Evolutionary conservation across 2,113 vertebrate genomes (phyloP).

Genomic region (Talpa occidentalis): DNA sequence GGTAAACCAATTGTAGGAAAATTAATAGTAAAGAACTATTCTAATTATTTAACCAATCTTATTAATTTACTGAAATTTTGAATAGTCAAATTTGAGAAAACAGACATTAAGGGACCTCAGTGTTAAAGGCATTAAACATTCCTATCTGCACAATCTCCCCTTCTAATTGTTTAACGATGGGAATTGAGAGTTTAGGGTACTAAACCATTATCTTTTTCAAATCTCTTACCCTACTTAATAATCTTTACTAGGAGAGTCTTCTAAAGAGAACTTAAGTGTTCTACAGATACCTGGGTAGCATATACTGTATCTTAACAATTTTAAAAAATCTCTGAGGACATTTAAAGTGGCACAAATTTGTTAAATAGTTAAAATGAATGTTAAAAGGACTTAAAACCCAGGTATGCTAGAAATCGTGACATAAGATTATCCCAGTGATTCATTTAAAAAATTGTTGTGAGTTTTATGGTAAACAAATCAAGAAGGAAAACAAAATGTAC

Average conservation of each 20-base stretch:
- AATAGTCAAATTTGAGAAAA: slow-evolving; percentile 16
- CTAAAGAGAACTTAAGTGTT: background rate
- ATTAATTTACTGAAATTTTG: slow-evolving; percentile 47
- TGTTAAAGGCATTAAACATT: slow-evolving; percentile 3
- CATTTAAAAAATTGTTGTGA: slow-evolving; percentile 21
- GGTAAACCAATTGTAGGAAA: slow-evolving; percentile 8
- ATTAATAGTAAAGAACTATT: slow-evolving; percentile 9
- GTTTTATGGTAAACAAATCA: slow-evolving; percentile 13
- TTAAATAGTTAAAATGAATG: slow-evolving; percentile 29
- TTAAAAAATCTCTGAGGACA: background rate
- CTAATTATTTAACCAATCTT: background rate
- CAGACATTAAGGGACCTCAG: background rate
- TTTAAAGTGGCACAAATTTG: background rate
- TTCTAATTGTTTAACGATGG: background rate
- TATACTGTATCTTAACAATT: background rate
- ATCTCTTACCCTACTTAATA: background rate
- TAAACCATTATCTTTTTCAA: background rate
- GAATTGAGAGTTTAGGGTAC: background rate
- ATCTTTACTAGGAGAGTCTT: background rate
- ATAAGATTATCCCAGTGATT: slow-evolving; percentile 36
- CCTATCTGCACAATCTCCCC: background rate
- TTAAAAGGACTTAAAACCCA: slow-evolving; percentile 36
- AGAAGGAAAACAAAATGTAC: background rate
- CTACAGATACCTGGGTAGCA: background rate
- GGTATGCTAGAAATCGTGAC: background rate